Percentiles rank a stretch among this genome's conserved stretches.
Conservation (phyloP, 1,140 invertebrate genomes). For the Chelonus insularis region DNA sequence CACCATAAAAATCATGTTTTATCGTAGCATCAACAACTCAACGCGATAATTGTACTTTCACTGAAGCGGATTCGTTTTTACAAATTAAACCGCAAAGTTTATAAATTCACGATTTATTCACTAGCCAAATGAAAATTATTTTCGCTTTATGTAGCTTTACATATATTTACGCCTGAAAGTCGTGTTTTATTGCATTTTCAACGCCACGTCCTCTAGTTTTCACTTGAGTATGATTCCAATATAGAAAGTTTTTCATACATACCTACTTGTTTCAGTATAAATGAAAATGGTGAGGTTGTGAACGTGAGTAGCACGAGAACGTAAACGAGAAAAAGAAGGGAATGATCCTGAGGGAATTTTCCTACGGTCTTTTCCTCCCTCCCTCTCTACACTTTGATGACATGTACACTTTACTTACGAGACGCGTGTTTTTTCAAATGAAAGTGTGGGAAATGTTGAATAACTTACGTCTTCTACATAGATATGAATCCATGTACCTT, state of each 20-base stretch:
- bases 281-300: slow-evolving; percentile 7
- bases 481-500: slow-evolving; percentile 3
- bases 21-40: background rate
- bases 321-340: background rate
- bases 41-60: slow-evolving; percentile 7
- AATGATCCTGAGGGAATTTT: slow-evolving; percentile 19
- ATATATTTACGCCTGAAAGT: background rate
- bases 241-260: slow-evolving; percentile 18
- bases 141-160: background rate
- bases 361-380: slow-evolving; percentile 7
- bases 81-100: slow-evolving; percentile 1
- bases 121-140: too few relatives aligned
- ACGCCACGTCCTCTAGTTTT: background rate
- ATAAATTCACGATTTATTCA: background rate
- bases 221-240: slow-evolving; percentile 2
- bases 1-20: slow-evolving; percentile 12
- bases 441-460: slow-evolving; percentile 31
- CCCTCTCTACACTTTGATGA: background rate
- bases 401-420: slow-evolving; percentile 28
- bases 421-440: slow-evolving; percentile 34
- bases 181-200: background rate
- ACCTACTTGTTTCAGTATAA: slow-evolving; percentile 7
- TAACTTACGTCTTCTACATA: slow-evolving; percentile 33
- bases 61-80: background rate
- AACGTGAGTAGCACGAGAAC: background rate